A percentile compares a stretch with the other conserved stretches of the same genome.
Evolutionary conservation across 2,888 invertebrate species (phyloP).

Genomic region (Eupithecia tripunctaria): DNA sequence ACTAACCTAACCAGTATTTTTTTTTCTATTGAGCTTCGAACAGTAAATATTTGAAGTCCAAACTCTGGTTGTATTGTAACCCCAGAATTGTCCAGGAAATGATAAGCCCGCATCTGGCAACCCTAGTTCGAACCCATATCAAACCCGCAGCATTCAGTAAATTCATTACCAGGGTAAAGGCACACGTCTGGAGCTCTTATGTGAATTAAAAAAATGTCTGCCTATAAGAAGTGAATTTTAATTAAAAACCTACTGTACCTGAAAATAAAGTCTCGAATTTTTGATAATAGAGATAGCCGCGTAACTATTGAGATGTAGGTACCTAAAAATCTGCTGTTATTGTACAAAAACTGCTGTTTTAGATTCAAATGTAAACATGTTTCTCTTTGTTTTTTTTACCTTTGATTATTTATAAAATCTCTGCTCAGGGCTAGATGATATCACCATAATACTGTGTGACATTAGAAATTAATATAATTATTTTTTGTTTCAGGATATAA

Average conservation of each 20-base stretch:
- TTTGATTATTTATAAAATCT: neutral
- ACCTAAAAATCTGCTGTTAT: neutral
- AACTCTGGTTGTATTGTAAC: no score
- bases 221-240: neutral
- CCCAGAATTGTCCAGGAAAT: no score
- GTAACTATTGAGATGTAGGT: neutral
- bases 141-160: constrained; percentile 1
- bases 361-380: neutral
- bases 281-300: neutral
- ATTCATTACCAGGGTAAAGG: neutral
- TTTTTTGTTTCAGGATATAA: constrained; percentile 60
- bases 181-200: neutral
- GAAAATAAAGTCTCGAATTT: neutral
- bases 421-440: no score
- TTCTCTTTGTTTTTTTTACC: neutral
- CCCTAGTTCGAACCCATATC: neutral
- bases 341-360: neutral
- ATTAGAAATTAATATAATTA: neutral
- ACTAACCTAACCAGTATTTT: no score
- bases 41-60: no score
- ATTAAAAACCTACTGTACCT: neutral
- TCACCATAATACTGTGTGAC: no score
- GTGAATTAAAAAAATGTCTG: neutral
- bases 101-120: no score
- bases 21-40: no score